Evolutionary conservation across 2,113 vertebrate genomes (phyloP).

Genomic region (Empidonax traillii): DNA sequence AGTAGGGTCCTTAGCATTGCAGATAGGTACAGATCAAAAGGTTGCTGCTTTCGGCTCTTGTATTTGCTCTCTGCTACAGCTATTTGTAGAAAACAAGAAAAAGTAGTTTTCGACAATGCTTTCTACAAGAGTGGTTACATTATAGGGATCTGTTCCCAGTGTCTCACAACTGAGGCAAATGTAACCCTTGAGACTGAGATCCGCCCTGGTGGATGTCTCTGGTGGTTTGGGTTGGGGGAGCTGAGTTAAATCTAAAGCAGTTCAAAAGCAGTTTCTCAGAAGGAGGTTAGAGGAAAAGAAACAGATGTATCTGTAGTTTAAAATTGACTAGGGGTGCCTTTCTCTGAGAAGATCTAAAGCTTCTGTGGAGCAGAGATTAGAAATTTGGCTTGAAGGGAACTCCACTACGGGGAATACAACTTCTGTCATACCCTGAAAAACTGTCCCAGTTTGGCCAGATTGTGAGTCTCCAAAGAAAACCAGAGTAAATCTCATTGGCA

Average conservation of each 20-base stretch:
- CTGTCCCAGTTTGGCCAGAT: neutral
- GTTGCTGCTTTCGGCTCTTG: neutral
- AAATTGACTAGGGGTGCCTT: neutral
- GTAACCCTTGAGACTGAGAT: neutral
- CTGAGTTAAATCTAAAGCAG: neutral
- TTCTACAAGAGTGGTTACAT: neutral
- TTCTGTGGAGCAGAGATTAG: slow-evolving; percentile 1
- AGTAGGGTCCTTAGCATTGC: neutral
- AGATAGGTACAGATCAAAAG: neutral
- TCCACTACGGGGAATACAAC: neutral
- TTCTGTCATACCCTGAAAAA: slow-evolving; percentile 18
- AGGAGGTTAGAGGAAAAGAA: neutral
- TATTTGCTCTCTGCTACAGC: neutral
- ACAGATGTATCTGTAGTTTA: slow-evolving; percentile 31
- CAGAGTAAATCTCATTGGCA: neutral
- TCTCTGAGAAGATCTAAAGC: neutral
- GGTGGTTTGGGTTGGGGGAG: neutral
- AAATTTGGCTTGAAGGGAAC: slow-evolving; percentile 38
- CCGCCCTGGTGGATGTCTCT: neutral
- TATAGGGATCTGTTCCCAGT: neutral
- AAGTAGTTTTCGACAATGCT: neutral
- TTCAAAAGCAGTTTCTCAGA: neutral
- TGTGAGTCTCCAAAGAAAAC: neutral
- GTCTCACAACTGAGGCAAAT: neutral
- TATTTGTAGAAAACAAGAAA: neutral